These are phyloP conservation scores for Lumbricus terrestris DNA, from an alignment of 2,888 invertebrate species.

Conservation along the genomic window DNA sequence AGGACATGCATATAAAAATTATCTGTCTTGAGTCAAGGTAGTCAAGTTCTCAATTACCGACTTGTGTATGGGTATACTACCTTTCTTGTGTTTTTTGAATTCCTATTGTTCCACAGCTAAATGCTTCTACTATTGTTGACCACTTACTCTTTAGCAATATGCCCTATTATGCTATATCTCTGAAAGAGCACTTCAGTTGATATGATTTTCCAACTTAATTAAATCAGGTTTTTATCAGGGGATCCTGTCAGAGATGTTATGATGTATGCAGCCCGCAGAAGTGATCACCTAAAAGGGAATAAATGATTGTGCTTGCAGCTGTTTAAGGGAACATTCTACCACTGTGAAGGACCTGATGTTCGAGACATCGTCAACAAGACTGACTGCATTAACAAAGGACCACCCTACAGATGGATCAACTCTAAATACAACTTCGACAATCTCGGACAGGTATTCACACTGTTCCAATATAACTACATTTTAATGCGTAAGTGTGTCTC, in stretches of 20 bases:
- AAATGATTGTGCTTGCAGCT: constrained; percentile 65
- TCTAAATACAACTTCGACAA: constrained; percentile 99
- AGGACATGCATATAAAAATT: neutral
- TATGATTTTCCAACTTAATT: neutral
- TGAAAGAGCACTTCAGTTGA: neutral
- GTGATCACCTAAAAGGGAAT: neutral
- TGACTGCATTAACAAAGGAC: constrained; percentile 69
- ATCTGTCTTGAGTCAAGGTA: neutral
- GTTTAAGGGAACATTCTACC: constrained; percentile 96
- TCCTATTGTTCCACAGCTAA: neutral
- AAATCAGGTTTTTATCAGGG: neutral
- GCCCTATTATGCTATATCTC: neutral
- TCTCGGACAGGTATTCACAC: constrained; percentile 72
- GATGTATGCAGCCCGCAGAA: neutral
- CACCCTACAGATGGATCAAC: constrained; percentile 85
- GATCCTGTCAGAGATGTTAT: neutral
- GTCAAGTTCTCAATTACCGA: neutral
- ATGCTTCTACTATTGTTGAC: neutral
- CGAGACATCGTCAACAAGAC: constrained; percentile 77
- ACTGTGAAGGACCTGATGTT: constrained; percentile 86
- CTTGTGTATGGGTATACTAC: neutral
- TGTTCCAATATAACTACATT: neutral
- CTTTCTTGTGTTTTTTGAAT: neutral
- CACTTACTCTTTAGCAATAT: neutral
- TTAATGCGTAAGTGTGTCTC: neutral